phyloP scores from a whole-genome alignment of 2,797 vertebrate species.

The Gephyroberyx darwinii region DNA sequence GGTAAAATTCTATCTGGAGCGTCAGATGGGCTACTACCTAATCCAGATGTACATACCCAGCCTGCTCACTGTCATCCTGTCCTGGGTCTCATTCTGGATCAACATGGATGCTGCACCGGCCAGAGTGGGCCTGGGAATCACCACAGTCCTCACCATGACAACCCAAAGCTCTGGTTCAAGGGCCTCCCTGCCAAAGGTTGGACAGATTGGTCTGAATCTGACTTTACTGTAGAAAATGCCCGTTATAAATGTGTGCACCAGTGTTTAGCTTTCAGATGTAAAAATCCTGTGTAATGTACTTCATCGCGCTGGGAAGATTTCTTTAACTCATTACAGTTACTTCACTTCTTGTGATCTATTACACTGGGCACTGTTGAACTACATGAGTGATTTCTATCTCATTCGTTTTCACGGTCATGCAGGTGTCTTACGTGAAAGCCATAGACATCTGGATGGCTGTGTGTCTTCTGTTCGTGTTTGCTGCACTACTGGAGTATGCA shows the following conservation, averaged over 20 bases:
- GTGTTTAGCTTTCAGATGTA: neutral
- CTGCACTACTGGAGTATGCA: conserved; percentile 92
- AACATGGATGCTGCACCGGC: conserved; percentile 96
- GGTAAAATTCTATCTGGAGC: conserved; percentile 95
- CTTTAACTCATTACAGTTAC: neutral
- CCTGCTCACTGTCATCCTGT: conserved; percentile 94
- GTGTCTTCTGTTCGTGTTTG: conserved; percentile 94
- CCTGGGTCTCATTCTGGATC: conserved; percentile 98
- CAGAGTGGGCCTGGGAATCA: conserved; percentile 93
- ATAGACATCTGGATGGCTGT: conserved; percentile 99
- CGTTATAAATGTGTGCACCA: neutral
- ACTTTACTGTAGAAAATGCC: neutral
- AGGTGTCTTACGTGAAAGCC: conserved; percentile 96
- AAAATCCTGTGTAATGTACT: neutral
- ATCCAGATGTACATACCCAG: conserved; percentile 99
- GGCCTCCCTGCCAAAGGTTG: conserved; percentile 94
- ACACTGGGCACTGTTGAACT: neutral
- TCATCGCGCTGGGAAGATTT: neutral
- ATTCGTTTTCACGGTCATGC: conserved; percentile 16
- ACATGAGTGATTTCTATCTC: conserved; percentile 3
- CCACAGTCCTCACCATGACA: conserved; percentile 97
- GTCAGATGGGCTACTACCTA: conserved; percentile 97
- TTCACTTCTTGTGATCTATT: neutral
- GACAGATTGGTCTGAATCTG: conserved; percentile 18
- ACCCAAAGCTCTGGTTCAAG: conserved; percentile 95